These are phyloP conservation scores for Lycodopsis pacificus DNA, from an alignment of 2,797 vertebrate species.

Conservation along the genomic window DNA sequence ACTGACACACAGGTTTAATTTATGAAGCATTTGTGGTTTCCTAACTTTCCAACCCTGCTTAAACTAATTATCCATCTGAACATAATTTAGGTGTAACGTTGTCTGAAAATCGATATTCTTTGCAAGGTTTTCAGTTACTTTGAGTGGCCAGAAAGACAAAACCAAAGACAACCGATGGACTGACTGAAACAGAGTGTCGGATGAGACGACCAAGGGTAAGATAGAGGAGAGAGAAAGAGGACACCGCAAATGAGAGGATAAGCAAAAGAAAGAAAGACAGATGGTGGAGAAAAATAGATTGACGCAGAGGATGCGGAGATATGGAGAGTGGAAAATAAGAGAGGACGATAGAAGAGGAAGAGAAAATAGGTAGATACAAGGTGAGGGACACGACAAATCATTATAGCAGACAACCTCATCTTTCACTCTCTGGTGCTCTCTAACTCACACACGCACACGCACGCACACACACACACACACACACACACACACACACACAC, in stretches of 20 bases:
- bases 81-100: background rate
- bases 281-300: slow-evolving; percentile 48
- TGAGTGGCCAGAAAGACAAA: slow-evolving; percentile 6
- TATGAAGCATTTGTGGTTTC: background rate
- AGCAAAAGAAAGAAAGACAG: slow-evolving; percentile 31
- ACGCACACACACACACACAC: slow-evolving; percentile 32
- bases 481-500: slow-evolving; percentile 20
- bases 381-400: slow-evolving; percentile 72
- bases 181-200: slow-evolving; percentile 5
- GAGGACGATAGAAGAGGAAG: background rate
- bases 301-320: slow-evolving; percentile 39
- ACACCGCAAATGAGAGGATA: slow-evolving; percentile 17
- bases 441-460: slow-evolving; percentile 19
- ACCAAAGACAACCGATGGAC: slow-evolving; percentile 1
- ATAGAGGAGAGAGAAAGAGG: slow-evolving; percentile 16
- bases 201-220: slow-evolving; percentile 6
- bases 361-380: slow-evolving; percentile 50
- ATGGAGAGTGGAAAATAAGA: slow-evolving; percentile 52
- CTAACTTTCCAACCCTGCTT: background rate
- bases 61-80: too few species aligned
- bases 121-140: background rate
- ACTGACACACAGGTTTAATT: background rate
- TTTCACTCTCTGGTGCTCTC: slow-evolving; percentile 63
- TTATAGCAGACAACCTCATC: slow-evolving; percentile 73
- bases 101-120: background rate